Base-by-base conservation (phyloP, 2,888 invertebrate genomes). In the Torymus tubicola region DNA sequence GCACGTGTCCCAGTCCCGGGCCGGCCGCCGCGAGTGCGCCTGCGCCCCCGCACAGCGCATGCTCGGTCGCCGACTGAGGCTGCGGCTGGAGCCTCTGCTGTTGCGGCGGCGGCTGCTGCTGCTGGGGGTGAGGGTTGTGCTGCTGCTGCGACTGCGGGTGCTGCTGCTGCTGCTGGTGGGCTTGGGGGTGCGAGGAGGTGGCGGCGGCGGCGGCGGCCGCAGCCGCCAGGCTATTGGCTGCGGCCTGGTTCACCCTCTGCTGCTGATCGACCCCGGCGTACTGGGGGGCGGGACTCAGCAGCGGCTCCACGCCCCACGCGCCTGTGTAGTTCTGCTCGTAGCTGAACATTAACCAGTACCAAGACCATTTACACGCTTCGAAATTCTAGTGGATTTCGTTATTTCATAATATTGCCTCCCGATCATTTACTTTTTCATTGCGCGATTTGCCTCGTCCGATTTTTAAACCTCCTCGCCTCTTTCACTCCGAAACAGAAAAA, bases 271-370 rank as follows among this genome's bases (percentile, higher is more conserved):
- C 89, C 78, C 89, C 88, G 86, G 88, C 89, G 86, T 90, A 90
- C 83, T 90, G 90, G 79, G 89, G 89, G 90, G 90, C 90, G 90
- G 90, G 90, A 89, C 90, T 90, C 85, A 90, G 84, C 78, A 90
- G 83, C 72, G 90, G 90, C 78, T 90, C 90, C 87, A 90, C 90
- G 86, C 90, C 90, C 90, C 90, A 90, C 14, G 89, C 86, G 78
- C 90, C 89, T 85, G 89, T 87, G 87, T 90, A 90, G 85, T 86
- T 88, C 85, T 90, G 90, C 84, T 90, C 90, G 87, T 90, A 90
- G 80, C 90, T 90, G 84, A 8, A 42, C 42, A 42, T 42, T 8
- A 42, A 42, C 42, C n/a, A n/a, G 42, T 42, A 42, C 42, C 42
- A 42, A 42, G 42, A 42, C 42, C 81, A 75, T 79, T 70, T 70